Evolutionary conservation across 2,888 invertebrate species (phyloP).

Genomic region (Tricholauxania praeusta): DNA sequence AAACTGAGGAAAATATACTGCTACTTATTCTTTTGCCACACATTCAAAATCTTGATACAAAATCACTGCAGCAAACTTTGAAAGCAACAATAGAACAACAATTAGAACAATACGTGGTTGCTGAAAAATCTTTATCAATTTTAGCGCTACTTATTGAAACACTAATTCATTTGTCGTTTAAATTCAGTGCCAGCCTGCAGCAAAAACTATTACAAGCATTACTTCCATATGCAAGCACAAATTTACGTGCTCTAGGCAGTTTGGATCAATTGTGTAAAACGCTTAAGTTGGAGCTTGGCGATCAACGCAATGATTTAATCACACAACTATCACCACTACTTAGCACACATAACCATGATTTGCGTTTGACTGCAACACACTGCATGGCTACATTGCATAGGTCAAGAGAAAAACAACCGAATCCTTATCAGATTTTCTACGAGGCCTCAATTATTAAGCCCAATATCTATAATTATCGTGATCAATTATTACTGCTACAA

Average conservation of each 20-base stretch:
- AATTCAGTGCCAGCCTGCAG: slow-evolving; percentile 39
- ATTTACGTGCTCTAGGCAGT: slow-evolving; percentile 58
- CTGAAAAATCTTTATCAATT: slow-evolving; percentile 68
- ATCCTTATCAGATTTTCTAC: slow-evolving; percentile 76
- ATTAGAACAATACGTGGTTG: not conserved
- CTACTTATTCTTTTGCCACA: slow-evolving; percentile 60
- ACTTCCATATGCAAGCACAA: slow-evolving; percentile 59
- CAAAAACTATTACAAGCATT: slow-evolving; percentile 32
- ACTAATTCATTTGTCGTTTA: slow-evolving; percentile 70
- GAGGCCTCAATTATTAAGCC: slow-evolving; percentile 78
- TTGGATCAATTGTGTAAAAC: slow-evolving; percentile 65
- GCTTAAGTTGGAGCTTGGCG: slow-evolving; percentile 59
- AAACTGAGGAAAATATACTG: slow-evolving; percentile 64
- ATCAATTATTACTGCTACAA: slow-evolving; percentile 80
- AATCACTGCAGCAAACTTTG: slow-evolving; percentile 44
- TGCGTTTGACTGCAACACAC: slow-evolving; percentile 79
- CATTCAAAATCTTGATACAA: slow-evolving; percentile 53
- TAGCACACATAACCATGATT: slow-evolving; percentile 76
- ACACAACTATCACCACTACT: slow-evolving; percentile 73
- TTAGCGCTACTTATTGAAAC: slow-evolving; percentile 73
- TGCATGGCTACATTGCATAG: slow-evolving; percentile 71
- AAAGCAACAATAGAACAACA: slow-evolving; percentile 32
- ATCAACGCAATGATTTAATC: slow-evolving; percentile 32
- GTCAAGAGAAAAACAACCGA: slow-evolving; percentile 33
- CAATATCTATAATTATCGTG: slow-evolving; percentile 83